Percentiles rank a stretch among this genome's conserved stretches.
These are phyloP conservation scores for Rhizomys pruinosus DNA, from an alignment of 2,113 vertebrate genomes.

Conservation along the genomic window DNA sequence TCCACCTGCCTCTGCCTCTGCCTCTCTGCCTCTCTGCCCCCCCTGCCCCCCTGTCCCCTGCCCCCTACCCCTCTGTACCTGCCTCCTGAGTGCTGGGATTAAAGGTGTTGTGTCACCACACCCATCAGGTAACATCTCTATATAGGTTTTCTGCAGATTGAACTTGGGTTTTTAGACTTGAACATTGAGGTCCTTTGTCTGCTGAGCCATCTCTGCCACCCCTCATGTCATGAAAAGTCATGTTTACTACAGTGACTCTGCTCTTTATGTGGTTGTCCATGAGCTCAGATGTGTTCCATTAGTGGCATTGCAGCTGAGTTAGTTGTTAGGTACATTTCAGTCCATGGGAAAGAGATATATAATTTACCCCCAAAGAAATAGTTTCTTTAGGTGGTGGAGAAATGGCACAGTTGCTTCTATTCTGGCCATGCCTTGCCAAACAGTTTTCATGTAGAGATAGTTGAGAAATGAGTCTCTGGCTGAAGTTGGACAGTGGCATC, in stretches of 20 bases:
- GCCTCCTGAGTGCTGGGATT: too few species aligned
- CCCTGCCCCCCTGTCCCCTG: too few species aligned
- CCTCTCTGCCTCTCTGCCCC: too few species aligned
- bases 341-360: neutral
- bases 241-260: neutral
- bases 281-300: neutral
- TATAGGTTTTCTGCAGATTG: neutral
- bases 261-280: neutral
- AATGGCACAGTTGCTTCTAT: neutral
- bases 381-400: neutral
- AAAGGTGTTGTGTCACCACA: too few species aligned
- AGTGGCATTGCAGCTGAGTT: neutral
- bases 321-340: neutral
- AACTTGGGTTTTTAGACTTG: neutral
- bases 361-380: neutral
- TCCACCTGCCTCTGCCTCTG: too few species aligned
- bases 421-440: neutral
- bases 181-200: neutral
- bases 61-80: too few species aligned
- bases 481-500: neutral
- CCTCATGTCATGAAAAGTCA: neutral
- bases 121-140: too few species aligned
- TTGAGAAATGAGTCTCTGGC: neutral
- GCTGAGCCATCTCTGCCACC: neutral
- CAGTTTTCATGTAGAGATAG: neutral